Evolutionary conservation across 2,797 vertebrate genomes (phyloP).

Genomic region (Chloroceryle inda): DNA sequence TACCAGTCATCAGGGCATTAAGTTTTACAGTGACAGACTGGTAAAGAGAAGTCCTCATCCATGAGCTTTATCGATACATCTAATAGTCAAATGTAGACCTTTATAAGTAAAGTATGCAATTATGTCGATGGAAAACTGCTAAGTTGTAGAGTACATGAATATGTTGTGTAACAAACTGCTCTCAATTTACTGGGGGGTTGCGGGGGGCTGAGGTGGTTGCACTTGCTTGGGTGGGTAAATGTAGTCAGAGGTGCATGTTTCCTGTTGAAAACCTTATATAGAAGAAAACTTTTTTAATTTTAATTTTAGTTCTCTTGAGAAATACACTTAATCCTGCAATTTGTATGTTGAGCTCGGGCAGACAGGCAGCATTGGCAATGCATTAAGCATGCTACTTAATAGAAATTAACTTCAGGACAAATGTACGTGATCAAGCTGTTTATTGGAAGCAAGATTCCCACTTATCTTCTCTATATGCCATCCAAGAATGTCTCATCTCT

Average conservation of each 20-base stretch:
- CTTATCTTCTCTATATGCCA: slow-evolving; percentile 70
- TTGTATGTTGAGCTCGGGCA: slow-evolving; percentile 90
- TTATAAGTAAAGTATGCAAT: neutral
- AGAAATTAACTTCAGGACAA: slow-evolving; percentile 83
- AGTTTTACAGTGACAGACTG: slow-evolving; percentile 69
- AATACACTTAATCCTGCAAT: slow-evolving; percentile 84
- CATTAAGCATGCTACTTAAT: slow-evolving; percentile 88
- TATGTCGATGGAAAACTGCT: neutral
- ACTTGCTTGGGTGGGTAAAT: slow-evolving; percentile 30
- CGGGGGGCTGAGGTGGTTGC: slow-evolving; percentile 7
- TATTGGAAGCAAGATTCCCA: slow-evolving; percentile 83
- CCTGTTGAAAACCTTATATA: slow-evolving; percentile 65
- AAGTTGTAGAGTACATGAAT: neutral
- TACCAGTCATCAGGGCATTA: slow-evolving; percentile 69
- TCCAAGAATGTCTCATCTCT: slow-evolving; percentile 78
- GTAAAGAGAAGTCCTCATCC: slow-evolving; percentile 60
- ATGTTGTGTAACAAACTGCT: slow-evolving; percentile 14
- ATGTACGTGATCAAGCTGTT: slow-evolving; percentile 68
- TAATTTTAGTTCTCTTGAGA: slow-evolving; percentile 81
- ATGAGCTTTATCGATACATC: slow-evolving; percentile 49
- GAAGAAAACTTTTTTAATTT: slow-evolving; percentile 53
- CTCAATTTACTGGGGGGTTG: neutral
- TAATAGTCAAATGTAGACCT: slow-evolving; percentile 8
- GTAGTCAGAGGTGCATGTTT: slow-evolving; percentile 80
- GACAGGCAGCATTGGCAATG: slow-evolving; percentile 97